These are phyloP conservation scores for Clanis bilineata DNA, from an alignment of 2,888 invertebrate species.

Conservation along the genomic window DNA sequence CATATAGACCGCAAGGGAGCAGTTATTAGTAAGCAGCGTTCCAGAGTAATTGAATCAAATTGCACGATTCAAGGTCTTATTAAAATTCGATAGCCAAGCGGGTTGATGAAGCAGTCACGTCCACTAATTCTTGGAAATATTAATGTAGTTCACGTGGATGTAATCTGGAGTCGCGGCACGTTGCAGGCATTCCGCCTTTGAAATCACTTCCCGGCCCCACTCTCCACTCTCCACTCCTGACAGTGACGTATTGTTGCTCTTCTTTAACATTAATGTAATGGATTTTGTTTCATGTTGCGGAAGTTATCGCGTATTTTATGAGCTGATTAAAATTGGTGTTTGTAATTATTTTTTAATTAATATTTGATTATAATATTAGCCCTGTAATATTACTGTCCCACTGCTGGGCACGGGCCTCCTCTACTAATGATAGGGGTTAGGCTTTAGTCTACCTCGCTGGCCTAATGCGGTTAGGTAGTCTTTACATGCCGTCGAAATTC, in stretches of 20 bases:
- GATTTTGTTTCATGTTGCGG: constrained; percentile 74
- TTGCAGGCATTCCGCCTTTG: constrained; percentile 72
- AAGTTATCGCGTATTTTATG: constrained; percentile 69
- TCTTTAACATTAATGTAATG: constrained; percentile 78
- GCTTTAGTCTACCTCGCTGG: too few species aligned
- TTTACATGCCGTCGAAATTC: too few species aligned
- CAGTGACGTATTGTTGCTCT: constrained; percentile 78
- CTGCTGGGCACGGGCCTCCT: too few species aligned
- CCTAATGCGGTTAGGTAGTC: too few species aligned
- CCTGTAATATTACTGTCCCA: not conserved
- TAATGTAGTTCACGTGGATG: constrained; percentile 64
- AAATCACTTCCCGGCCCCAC: constrained; percentile 76
- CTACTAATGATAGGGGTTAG: too few species aligned
- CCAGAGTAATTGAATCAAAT: constrained; percentile 25
- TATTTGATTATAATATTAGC: not conserved
- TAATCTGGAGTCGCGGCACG: constrained; percentile 68
- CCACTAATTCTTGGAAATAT: constrained; percentile 69
- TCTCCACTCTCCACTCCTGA: constrained; percentile 56
- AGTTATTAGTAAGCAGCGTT: not conserved
- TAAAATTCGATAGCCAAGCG: constrained; percentile 39
- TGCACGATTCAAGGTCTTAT: constrained; percentile 21
- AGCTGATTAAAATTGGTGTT: constrained; percentile 49
- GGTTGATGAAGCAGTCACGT: constrained; percentile 54
- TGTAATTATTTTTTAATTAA: constrained; percentile 43
- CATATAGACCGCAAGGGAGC: too few species aligned